Percentiles rank a stretch among this genome's conserved stretches.
These are phyloP conservation scores for Meiosimyza platycephala DNA, from an alignment of 2,888 invertebrate genomes.

Conservation along the genomic window DNA sequence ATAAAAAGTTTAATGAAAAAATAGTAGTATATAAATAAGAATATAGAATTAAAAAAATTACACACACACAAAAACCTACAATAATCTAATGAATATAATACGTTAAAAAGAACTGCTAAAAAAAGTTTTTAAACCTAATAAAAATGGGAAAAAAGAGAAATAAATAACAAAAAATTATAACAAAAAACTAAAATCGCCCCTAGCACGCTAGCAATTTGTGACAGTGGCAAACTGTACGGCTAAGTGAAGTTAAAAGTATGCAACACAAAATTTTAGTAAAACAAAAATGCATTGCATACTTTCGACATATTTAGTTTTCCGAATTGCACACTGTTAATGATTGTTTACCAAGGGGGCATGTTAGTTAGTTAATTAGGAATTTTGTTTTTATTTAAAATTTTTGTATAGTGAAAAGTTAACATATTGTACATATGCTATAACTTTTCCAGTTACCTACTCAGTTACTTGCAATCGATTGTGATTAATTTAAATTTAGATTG, in stretches of 20 bases:
- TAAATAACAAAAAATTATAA: conserved; percentile 4
- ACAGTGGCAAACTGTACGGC: no score
- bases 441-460: conserved; percentile 30
- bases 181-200: no score
- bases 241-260: no score
- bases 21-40: conserved; percentile 34
- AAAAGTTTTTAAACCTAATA: conserved; percentile 36
- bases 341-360: no score
- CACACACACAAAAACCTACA: conserved; percentile 36
- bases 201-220: no score
- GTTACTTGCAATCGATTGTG: conserved; percentile 42
- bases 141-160: conserved; percentile 36
- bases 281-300: no score
- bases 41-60: conserved; percentile 28
- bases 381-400: no score
- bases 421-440: conserved; percentile 25
- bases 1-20: conserved; percentile 33
- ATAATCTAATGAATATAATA: conserved; percentile 22
- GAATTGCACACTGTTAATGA: no score
- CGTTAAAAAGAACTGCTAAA: conserved; percentile 20
- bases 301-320: no score
- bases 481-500: conserved; percentile 34
- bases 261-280: no score
- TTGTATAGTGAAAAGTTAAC: neutral
- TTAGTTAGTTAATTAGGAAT: no score